phyloP scores from a whole-genome alignment of 1,140 invertebrate species.

The Anoplolepis gracilipes region DNA sequence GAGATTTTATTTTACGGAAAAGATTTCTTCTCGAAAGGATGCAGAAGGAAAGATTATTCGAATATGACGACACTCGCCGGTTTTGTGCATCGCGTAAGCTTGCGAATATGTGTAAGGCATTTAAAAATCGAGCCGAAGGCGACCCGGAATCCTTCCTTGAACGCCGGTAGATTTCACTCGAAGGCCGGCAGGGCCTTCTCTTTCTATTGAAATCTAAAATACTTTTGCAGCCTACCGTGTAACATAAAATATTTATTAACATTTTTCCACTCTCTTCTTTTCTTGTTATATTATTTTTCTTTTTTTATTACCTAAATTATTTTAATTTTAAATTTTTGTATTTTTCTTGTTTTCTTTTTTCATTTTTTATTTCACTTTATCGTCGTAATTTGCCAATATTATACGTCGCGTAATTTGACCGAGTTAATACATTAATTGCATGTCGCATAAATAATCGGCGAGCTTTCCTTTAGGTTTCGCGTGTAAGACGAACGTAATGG shows the following conservation, averaged over 20 bases:
- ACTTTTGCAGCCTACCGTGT: neutral
- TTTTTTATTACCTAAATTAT: neutral
- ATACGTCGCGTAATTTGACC: conserved; percentile 16
- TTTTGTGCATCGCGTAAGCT: conserved; percentile 10
- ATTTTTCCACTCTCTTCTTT: neutral
- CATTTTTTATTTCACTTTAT: neutral
- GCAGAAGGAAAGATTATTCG: no score
- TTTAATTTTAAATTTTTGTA: neutral
- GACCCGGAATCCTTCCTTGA: conserved; percentile 19
- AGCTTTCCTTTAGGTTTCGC: conserved; percentile 72
- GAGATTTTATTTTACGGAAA: conserved; percentile 8
- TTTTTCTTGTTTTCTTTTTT: no score
- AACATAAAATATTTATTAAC: neutral
- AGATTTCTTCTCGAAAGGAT: neutral
- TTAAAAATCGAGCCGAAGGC: conserved; percentile 49
- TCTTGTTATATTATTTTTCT: neutral
- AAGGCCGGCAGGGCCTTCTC: neutral
- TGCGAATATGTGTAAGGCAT: neutral
- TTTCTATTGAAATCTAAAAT: neutral
- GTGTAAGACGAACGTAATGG: conserved; percentile 77
- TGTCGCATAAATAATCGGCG: conserved; percentile 37
- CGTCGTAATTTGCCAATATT: conserved; percentile 13
- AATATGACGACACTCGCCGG: conserved; percentile 10
- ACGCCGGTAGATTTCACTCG: neutral
- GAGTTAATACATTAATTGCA: conserved; percentile 56